Conservation (phyloP, 2,113 vertebrate genomes). For the Microcebus lehilahytsara region DNA sequence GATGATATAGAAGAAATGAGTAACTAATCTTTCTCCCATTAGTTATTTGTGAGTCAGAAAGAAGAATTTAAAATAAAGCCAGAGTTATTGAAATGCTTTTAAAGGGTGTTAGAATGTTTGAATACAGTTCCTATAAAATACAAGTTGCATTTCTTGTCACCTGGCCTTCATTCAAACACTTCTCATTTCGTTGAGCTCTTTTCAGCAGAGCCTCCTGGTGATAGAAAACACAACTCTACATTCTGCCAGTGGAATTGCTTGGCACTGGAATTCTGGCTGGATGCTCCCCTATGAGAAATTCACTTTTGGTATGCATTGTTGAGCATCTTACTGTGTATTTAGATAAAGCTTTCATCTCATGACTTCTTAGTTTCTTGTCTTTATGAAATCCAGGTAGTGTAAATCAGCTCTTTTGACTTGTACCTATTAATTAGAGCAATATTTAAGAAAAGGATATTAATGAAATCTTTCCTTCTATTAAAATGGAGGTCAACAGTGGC, state of each 20-base stretch:
- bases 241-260: background rate
- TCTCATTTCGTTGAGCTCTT: conserved; percentile 2
- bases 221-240: conserved; percentile 7
- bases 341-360: conserved; percentile 39
- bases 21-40: background rate
- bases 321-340: background rate
- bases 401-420: conserved; percentile 41
- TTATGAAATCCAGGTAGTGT: background rate
- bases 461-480: conserved; percentile 40
- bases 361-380: conserved; percentile 12
- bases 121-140: background rate
- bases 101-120: background rate
- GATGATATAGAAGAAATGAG: background rate
- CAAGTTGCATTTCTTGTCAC: conserved; percentile 27
- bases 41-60: background rate
- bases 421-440: conserved; percentile 44
- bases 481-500: conserved; percentile 26
- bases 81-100: background rate
- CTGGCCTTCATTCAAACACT: conserved; percentile 40
- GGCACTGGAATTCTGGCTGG: background rate
- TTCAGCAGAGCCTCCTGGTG: conserved; percentile 12
- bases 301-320: background rate
- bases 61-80: background rate
- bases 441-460: conserved; percentile 20
- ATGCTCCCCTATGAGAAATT: background rate